Evolutionary conservation across 30 jellyfish, hydroid and myxozoan species (phyloP), one percentile per base, ranked within the genome.

Genomic region (Aurelia sp.): DNA sequence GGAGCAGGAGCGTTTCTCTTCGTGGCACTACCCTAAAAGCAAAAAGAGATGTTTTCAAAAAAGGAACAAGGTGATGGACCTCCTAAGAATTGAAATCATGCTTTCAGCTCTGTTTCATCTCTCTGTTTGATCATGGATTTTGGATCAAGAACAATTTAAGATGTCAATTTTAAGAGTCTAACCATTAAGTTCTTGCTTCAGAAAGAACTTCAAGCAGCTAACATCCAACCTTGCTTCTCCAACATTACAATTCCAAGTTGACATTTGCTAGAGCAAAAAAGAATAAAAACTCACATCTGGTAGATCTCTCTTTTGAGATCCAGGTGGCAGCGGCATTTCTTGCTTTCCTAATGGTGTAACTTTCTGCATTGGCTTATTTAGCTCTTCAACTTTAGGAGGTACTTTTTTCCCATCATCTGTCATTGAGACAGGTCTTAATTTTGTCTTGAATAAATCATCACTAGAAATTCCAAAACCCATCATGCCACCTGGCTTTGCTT

Each of bases 1-100:
- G 91, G 91, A 18, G 91, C 91, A 6, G 91, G 91, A 13, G 91
- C 91, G 71, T 67, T 81, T 30, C 91, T 68, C 9, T 81, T 81
- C 1, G 73, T 55, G 6, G 18, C 58, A 6, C 82, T 84, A 66
- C 71, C 79, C 91, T 81, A 74, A 22, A 57, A 61, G 22, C n/a
- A 53, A 62, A 78, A 3, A 3, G 50, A 37, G 50, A 37, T 7
- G 10, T 37, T 37, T 37, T 37, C 50, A 5, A 37, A 37, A 37
- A 3, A 1, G 7, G 50, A 37, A 37, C 50, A 37, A 4, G 50
- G 50, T 37, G 50, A 37, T 2, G 11, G 50, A 37, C 50, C 4
- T 7, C 50, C 7, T 7, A 37, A 37, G 9, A 37, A 9, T 37
- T 37, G 7, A 37, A 37, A 37, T 37, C 10, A 3, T 37, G 50